Evolutionary conservation across 2,888 invertebrate genomes (phyloP).

Genomic region (Heliconius hortense): DNA sequence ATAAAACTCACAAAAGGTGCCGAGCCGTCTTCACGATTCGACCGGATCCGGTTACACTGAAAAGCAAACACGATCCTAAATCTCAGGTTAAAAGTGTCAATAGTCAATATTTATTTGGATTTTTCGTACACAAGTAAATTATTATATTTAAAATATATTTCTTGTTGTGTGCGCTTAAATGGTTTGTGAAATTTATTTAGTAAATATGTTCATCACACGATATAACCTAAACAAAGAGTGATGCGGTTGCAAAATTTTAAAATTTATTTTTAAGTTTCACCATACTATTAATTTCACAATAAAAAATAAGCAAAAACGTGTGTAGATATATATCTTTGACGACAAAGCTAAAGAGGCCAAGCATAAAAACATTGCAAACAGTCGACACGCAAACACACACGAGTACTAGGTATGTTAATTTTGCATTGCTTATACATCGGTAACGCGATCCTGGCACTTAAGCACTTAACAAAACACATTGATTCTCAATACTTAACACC

Average conservation of each 20-base stretch:
- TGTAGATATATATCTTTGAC: conserved; percentile 10
- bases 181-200: background rate
- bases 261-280: background rate
- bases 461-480: conserved; percentile 80
- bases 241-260: background rate
- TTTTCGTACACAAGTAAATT: conserved; percentile 28
- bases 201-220: background rate
- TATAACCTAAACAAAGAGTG: background rate
- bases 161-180: background rate
- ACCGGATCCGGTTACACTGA: conserved; percentile 52
- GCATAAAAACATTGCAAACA: conserved; percentile 20
- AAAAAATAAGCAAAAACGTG: background rate
- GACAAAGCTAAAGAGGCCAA: conserved; percentile 20
- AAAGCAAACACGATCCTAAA: conserved; percentile 28
- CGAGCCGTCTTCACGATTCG: conserved; percentile 71
- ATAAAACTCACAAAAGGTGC: conserved; percentile 79
- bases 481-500: conserved; percentile 73
- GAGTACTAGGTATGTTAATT: conserved; percentile 50
- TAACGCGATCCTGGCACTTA: conserved; percentile 78
- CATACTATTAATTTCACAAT: background rate
- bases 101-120: conserved; percentile 30
- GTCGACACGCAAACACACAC: conserved; percentile 42
- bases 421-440: conserved; percentile 72
- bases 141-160: conserved; percentile 14
- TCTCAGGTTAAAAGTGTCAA: conserved; percentile 34